A percentile compares a stretch with the other conserved stretches of the same genome.
Evolutionary conservation across 2,113 vertebrate genomes (phyloP).

Genomic region (Salvelinus fontinalis): DNA sequence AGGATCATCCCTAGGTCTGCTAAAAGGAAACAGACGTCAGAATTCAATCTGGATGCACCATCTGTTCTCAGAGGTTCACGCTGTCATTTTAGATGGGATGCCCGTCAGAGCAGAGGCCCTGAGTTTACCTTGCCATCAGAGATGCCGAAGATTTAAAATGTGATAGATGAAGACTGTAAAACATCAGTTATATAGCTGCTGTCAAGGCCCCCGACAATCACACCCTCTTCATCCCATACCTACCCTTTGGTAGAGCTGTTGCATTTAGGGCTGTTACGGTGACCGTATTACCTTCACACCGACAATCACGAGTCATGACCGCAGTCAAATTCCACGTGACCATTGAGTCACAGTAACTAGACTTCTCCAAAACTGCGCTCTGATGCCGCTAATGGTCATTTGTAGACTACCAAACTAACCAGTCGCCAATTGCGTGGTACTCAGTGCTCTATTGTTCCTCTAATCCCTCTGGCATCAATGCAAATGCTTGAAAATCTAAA

Average conservation of each 20-base stretch:
- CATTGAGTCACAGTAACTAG: too few relatives aligned
- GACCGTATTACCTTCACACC: too few relatives aligned
- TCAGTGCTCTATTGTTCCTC: too few relatives aligned
- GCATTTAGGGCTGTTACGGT: too few relatives aligned
- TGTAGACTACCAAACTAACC: too few relatives aligned
- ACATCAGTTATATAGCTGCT: conserved; percentile 46
- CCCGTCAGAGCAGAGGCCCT: conserved; percentile 56
- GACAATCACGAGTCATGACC: too few relatives aligned
- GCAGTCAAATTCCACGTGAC: too few relatives aligned
- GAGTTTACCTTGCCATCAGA: conserved; percentile 72
- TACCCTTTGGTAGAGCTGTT: conserved; percentile 18
- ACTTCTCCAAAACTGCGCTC: too few relatives aligned
- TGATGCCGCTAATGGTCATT: too few relatives aligned
- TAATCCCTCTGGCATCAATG: too few relatives aligned
- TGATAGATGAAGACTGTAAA: conserved; percentile 62
- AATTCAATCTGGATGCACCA: conserved; percentile 60
- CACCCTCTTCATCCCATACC: conserved; percentile 33
- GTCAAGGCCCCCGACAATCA: conserved; percentile 52
- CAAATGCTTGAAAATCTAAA: too few relatives aligned
- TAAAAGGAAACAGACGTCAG: conserved; percentile 54
- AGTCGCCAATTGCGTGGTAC: too few relatives aligned
- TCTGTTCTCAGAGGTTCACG: conserved; percentile 66
- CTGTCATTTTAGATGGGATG: conserved; percentile 62
- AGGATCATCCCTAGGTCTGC: conserved; percentile 48
- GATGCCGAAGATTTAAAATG: conserved; percentile 58